A percentile compares a stretch with the other conserved stretches of the same genome.
phyloP scores from a whole-genome alignment of 2,888 invertebrate species.

The Drosophila nr. perissopoda region DNA sequence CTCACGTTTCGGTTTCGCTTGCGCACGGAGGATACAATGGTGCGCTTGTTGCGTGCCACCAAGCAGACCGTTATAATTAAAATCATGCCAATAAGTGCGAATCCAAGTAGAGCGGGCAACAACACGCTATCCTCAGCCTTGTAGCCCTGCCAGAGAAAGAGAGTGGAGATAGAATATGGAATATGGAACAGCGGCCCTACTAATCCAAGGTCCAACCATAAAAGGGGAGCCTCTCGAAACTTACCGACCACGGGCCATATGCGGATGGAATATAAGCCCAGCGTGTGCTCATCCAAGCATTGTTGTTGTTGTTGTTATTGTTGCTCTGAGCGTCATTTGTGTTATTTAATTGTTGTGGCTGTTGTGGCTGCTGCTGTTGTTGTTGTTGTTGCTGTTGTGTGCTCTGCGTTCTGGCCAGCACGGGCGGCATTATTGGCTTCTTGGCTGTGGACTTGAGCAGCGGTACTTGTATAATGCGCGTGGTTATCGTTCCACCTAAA shows the following conservation, averaged over 20 bases:
- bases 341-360: conserved; percentile 23
- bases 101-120: conserved; percentile 86
- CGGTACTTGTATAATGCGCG: conserved; percentile 83
- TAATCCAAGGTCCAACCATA: conserved; percentile 3
- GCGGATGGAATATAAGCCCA: conserved; percentile 89
- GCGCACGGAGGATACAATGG: conserved; percentile 83
- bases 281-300: conserved; percentile 87
- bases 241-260: conserved; percentile 89
- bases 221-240: conserved; percentile 64
- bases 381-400: conserved; percentile 45
- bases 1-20: conserved; percentile 85
- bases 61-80: conserved; percentile 86
- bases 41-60: conserved; percentile 85
- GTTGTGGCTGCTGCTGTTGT: conserved; percentile 7
- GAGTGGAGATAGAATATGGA: neutral
- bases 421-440: conserved; percentile 86
- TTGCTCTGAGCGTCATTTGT: conserved; percentile 60
- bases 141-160: conserved; percentile 85
- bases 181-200: neutral
- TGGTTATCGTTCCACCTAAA: conserved; percentile 65
- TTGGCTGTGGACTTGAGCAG: conserved; percentile 86
- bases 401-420: conserved; percentile 81
- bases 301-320: conserved; percentile 67
- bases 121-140: conserved; percentile 87
- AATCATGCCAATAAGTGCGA: conserved; percentile 86